These are phyloP conservation scores for Dasyornis broadbenti DNA, from an alignment of 2,113 vertebrate genomes.

Conservation along the genomic window DNA sequence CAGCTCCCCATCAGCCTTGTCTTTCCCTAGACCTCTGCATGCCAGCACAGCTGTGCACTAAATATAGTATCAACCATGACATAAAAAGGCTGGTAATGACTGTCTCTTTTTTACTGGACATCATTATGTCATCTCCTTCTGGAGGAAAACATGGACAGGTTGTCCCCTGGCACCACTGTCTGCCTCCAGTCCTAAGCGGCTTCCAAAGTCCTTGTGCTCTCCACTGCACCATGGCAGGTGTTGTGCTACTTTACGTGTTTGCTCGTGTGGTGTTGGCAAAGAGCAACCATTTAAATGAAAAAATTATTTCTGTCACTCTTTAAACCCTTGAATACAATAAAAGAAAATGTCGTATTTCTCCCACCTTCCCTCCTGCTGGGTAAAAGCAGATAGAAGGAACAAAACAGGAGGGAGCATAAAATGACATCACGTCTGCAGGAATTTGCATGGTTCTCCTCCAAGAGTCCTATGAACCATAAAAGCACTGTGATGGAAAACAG, in stretches of 20 bases:
- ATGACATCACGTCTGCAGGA: not conserved
- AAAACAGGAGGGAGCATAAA: not conserved
- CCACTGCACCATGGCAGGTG: not conserved
- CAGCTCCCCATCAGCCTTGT: not conserved
- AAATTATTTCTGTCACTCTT: not conserved
- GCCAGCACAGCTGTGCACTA: fast-evolving
- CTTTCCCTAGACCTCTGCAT: fast-evolving
- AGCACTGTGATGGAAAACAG: not conserved
- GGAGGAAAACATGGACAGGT: not conserved
- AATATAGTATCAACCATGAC: not conserved
- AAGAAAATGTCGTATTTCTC: not conserved
- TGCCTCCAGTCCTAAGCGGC: not conserved
- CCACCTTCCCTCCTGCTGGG: not conserved
- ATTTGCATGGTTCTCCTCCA: not conserved
- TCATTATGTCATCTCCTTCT: not conserved
- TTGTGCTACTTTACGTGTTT: not conserved
- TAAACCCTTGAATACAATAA: not conserved
- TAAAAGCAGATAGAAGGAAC: not conserved
- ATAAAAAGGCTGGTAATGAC: not conserved
- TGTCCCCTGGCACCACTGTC: not conserved
- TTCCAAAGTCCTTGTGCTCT: not conserved
- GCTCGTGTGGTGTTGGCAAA: not conserved
- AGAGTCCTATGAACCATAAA: not conserved
- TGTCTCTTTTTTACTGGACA: not conserved
- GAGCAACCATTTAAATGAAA: not conserved